Evolutionary conservation across 2,113 vertebrate species (phyloP), one percentile per base, ranked within the genome.

Genomic region (Macquaria australasica): DNA sequence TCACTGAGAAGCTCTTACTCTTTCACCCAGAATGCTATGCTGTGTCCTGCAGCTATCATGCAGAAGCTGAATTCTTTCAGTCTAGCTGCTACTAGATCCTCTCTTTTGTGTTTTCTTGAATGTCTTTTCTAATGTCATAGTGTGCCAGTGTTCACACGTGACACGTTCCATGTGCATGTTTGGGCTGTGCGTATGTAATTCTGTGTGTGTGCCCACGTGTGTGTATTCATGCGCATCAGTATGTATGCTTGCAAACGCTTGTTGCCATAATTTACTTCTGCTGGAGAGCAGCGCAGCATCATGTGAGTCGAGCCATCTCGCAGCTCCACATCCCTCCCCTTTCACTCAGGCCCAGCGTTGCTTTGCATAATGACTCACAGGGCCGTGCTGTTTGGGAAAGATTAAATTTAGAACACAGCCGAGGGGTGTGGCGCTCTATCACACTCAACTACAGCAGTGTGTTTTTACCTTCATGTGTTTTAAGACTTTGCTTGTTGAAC

Each of bases 341-440:
- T 16, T 60, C 60, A 73, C 83, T 86, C 73, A 12, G 73, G 67
- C 55, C 68, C 5, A 59, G 5, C 37, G 2, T 55, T 73, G 73
- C 73, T 94, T 89, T 89, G 73, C 90, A 94, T 92, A 90, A 92
- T 94, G 90, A 91, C 84, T 94, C 92, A 89, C 48, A 84, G 78
- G 39, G 67, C 41, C 10, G 58, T 50, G 83, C 76, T 88, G 85
- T 87, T 91, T 41, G 51, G 64, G 62, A 69, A 84, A 87, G 87
- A 91, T 92, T 94, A 89, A 78, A 94, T 93, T 94, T 93, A 90
- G 91, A 93, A 90, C 84, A 87, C 78, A 84, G 85, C 91, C 83
- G 1, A 82, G 83, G 91, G 91, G 89, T 50, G 72, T 73, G 62
- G 73, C 14, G 25, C 82, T 59, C 70, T 75, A 69, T 28, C 75